Percentiles rank a stretch among this genome's conserved stretches.
These are phyloP conservation scores for Cyanoramphus novaezelandiae DNA, from an alignment of 2,113 vertebrate genomes.

Conservation along the genomic window DNA sequence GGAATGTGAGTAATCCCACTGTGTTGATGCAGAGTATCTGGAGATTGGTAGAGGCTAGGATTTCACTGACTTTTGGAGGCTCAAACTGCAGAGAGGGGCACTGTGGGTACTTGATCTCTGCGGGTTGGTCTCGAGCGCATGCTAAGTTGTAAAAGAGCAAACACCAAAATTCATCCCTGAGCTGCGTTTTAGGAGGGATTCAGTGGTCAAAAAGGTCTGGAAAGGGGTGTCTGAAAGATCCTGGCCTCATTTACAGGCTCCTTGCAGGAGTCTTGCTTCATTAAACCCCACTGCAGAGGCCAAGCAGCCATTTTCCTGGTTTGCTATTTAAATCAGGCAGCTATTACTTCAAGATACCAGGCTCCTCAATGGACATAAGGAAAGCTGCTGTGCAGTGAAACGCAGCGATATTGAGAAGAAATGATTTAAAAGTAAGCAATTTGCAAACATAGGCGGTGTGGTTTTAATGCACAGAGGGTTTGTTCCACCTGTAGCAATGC, in stretches of 20 bases:
- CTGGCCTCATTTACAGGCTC: constrained; percentile 1
- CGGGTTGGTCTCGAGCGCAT: not conserved
- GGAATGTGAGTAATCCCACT: not conserved
- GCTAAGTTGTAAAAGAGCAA: not conserved
- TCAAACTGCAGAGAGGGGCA: not conserved
- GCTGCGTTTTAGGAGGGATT: constrained; percentile 27
- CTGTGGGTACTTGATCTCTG: not conserved
- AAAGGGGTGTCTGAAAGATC: not conserved
- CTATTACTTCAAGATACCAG: not conserved
- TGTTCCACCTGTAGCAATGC: not conserved
- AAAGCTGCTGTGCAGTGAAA: not conserved
- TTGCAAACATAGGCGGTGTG: not conserved
- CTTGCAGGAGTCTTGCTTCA: constrained; percentile 22
- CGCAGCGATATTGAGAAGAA: not conserved
- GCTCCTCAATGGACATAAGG: not conserved
- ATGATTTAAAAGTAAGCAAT: not conserved
- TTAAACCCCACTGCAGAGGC: constrained; percentile 34
- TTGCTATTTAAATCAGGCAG: constrained; percentile 13
- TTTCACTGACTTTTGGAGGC: constrained; percentile 1
- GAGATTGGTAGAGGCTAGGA: constrained; percentile 11
- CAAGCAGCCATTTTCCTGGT: not conserved
- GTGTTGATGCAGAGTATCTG: not conserved
- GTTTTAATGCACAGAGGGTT: not conserved
- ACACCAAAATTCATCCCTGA: not conserved
- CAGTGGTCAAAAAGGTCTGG: not conserved